Evolutionary conservation across 2,888 invertebrate species (phyloP).

Genomic region (Leptopterna dolabrata): DNA sequence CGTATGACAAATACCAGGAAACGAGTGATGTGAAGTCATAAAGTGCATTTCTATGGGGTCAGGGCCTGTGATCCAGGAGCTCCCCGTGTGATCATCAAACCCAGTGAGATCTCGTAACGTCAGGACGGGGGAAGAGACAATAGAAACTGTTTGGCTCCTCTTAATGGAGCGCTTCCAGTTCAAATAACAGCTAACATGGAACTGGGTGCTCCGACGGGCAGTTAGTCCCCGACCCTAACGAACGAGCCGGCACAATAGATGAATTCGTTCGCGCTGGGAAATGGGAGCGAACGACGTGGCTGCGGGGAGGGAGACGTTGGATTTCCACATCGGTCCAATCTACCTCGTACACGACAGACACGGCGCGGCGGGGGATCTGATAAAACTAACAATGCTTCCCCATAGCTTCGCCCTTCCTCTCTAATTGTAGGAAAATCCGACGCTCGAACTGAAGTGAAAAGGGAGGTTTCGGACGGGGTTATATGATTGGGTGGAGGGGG

Average conservation of each 20-base stretch:
- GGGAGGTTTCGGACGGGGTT: background rate
- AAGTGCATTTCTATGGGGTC: background rate
- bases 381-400: background rate
- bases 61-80: background rate
- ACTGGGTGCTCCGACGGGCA: background rate
- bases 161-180: slow-evolving; percentile 3
- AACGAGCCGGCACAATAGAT: background rate
- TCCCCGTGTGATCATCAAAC: background rate
- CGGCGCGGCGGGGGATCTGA: background rate
- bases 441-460: background rate
- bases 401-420: background rate
- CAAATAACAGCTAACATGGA: background rate
- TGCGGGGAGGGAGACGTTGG: background rate
- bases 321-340: slow-evolving; percentile 3
- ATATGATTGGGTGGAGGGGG: background rate
- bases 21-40: background rate
- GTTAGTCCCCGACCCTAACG: background rate
- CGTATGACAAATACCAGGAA: no score
- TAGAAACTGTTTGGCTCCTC: background rate
- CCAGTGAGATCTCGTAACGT: background rate
- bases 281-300: background rate
- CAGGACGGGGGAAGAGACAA: background rate
- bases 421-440: slow-evolving; percentile 11
- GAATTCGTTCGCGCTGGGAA: background rate
- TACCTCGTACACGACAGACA: background rate